These are phyloP conservation scores for rabbit (Oryctolagus cuniculus) DNA, from an alignment of 2,113 vertebrate species.

Conservation along the genomic window mOryCun1.1 NC_091432.1:172324001-172324500, in stretches of 20 bases:
- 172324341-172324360: no score
- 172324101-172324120: not conserved
- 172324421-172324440: no score
- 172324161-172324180: fast-evolving
- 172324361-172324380: no score
- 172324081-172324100: not conserved
- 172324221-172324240: conserved; percentile 38
- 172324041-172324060: not conserved
- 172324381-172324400: no score
- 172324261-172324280: conserved; percentile 64
- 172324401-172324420: no score
- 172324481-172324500: not conserved
- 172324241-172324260: not conserved
- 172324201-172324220: conserved; percentile 24
- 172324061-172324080: not conserved
- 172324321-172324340: no score
- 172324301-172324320: no score
- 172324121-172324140: not conserved
- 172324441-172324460: not conserved
- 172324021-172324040: not conserved
- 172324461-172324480: not conserved
- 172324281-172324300: no score
- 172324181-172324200: not conserved
- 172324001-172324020: not conserved
- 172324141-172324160: not conserved